Conservation (phyloP, 2,888 invertebrate species). For the Sympetrum striolatum region DNA sequence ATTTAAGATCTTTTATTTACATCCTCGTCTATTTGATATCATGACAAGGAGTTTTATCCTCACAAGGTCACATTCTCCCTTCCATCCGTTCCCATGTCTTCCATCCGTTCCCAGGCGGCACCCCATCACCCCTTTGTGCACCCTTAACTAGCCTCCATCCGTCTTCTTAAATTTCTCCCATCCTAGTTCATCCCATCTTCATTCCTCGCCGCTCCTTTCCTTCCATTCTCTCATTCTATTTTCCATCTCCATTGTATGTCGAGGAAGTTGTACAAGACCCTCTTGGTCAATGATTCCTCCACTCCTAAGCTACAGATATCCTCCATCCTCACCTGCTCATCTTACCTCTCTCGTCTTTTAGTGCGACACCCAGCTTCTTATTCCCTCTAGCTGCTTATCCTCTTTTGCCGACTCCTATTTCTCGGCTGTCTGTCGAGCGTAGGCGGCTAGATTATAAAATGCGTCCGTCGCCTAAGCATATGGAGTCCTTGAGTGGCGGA, state of each 20-base stretch:
- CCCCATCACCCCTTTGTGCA: neutral
- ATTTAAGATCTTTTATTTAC: too few species aligned
- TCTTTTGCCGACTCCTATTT: neutral
- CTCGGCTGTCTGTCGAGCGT: neutral
- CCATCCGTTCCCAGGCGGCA: neutral
- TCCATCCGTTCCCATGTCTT: neutral
- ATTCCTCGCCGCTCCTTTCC: neutral
- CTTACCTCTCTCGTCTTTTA: neutral
- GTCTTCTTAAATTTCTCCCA: neutral
- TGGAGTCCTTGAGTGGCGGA: neutral
- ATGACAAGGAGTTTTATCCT: too few species aligned
- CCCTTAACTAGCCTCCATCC: neutral
- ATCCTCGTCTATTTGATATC: too few species aligned
- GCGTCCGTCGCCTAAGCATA: neutral
- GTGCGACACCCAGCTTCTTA: neutral
- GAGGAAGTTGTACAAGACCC: neutral
- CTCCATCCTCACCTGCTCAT: neutral
- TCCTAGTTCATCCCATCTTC: neutral
- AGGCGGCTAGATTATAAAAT: neutral
- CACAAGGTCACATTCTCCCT: neutral
- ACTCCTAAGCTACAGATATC: neutral
- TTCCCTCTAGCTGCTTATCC: neutral
- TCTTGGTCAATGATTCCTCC: neutral
- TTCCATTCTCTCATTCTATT: neutral
- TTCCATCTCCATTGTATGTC: neutral